Base-by-base conservation (phyloP, 1,140 invertebrate genomes). In the Dendrolimus punctatus region DNA sequence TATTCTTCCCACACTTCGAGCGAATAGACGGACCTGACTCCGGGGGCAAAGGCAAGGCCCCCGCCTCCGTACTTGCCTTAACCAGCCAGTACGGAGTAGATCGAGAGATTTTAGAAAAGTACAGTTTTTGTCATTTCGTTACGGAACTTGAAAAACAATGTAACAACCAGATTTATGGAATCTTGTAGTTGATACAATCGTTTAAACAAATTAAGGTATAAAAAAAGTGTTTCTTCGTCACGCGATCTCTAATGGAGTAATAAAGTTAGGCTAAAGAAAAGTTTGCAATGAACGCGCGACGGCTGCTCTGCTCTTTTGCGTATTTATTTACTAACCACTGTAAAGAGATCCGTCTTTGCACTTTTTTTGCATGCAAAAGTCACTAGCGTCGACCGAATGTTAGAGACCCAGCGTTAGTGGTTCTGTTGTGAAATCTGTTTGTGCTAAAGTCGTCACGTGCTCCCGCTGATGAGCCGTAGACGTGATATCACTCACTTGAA, bases 251-350 rank as follows among this genome's bases (percentile, higher is more conserved):
- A 81, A 81, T 80, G 76, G 73, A 57, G 59, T 80, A 84, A 81
- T 81, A 81, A 84, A 84, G 75, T 84, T 80, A 73, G 66, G 60
- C 71, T 71, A 84, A 83, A 81, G 76, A 80, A 80, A 84, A 81
- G 71, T 81, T 81, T 76, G 68, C 66, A 73, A 10, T 43, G 42
- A 51, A 42, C 39, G 55, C 66, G 51, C 49, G 53, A 60, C 61
- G 59, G 59, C 48, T 64, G 60, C 66, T 51, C 61, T 62, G 71
- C 73, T 80, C 71, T 73, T 81, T 84, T 81, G 78, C 76, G 78
- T 84, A 81, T 77, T 68, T 80, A 80, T 81, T 80, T 80, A 77
- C 70, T 49, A 51, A 49, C 79, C 79, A 79, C 48, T 56, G 48
- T 64, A 63, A 61, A 55, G 57, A 68, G 71, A 66, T n/a, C 73